Base-by-base conservation (phyloP, 92 coral and sea anemone genomes). In the Epizoanthus fatuus region DNA sequence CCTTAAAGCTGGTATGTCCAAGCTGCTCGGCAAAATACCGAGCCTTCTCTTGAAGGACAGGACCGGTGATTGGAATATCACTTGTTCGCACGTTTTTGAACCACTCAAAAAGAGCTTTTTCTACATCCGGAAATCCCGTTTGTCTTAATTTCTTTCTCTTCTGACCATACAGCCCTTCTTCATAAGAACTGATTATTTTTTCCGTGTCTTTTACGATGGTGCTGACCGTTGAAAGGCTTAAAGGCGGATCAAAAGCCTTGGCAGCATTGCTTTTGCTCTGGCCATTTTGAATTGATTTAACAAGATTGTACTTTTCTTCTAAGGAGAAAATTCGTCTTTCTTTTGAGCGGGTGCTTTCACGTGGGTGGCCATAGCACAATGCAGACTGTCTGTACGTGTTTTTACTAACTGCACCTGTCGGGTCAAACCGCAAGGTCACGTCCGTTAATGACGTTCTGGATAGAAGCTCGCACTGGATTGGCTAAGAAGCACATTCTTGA, bases 41-140 rank as follows among this genome's bases (percentile, higher is more conserved):
- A 65, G 87, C 83, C 63, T 84, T 74, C 68, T 84, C 88, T 74
- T 74, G 80, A 22, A 74, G 80, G 56, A 74, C 56, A 47, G 80
- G 80, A 16, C 62, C 63, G 37, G 40, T 35, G 58, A 75, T 57
- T 25, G 81, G 66, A 19, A 75, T 38, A 54, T 64, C 81, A 55
- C 19, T 12, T 55, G 60, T 55, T n/a, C 60, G 60, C 19, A 54
- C 45, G 65, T 75, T 62, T 62, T 75, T 75, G 68, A 75, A 75
- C 81, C 20, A 74, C 13, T 20, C 58, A 17, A 49, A 74, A 44
- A 52, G 38, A 12, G 63, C 80, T 59, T 74, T 74, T 9, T 74
- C 80, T 6, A 74, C 62, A 56, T 42, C 40, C 58, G 25, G 54
- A 49, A 47, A 47, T 20, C 32, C 58, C 57, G 19, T 12, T n/a